Base-by-base conservation (phyloP, 2,888 invertebrate genomes). In the Erebia epiphron region DNA sequence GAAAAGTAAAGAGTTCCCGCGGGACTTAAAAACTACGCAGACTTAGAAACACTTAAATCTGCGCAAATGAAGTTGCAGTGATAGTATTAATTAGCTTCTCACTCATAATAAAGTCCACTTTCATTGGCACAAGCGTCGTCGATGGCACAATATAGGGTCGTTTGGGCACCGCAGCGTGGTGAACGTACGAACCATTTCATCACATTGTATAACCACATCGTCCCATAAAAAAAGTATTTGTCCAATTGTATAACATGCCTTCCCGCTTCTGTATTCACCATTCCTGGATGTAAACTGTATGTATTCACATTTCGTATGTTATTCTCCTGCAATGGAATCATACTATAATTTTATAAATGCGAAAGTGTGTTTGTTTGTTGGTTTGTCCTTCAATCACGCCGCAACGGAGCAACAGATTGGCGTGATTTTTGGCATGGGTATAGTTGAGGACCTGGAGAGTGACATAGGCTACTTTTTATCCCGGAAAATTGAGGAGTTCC, bases 101-200 rank as follows among this genome's bases (percentile, higher is more conserved):
- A 94, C 94, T 86, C 83, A 78, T 94, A 95, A 83, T 94, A 94
- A 41, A 94, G 83, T 50, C 95, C 95, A 66, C 92, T 94, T 82
- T 95, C 92, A 0, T 91, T 82, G 0, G 86, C 94, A 72, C 94
- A 94, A 16, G 94, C 88, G 70, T 96, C 95, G 72, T 95, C 95
- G 0, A 96, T 88, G 0, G 96, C 94, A 80, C 96, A 97, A 82
- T 96, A 94, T 70, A 97, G 91, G 0, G 95, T 94, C 0, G 97
- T 96, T 87, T 97, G 97, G 0, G 97, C 96, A 13, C 97, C 97
- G 82, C 95, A 95, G 75, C 90, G 89, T 0, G 95, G 93, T 1
- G 93, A 94, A 82, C 95, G 95, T 41, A 95, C 79, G 77, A 95
- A 94, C 62, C 80, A 76, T 0, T 82, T 74, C 10, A 92, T 79